These are phyloP conservation scores for Ascaphus truei DNA, from an alignment of 2,113 vertebrate genomes.

Conservation along the genomic window DNA sequence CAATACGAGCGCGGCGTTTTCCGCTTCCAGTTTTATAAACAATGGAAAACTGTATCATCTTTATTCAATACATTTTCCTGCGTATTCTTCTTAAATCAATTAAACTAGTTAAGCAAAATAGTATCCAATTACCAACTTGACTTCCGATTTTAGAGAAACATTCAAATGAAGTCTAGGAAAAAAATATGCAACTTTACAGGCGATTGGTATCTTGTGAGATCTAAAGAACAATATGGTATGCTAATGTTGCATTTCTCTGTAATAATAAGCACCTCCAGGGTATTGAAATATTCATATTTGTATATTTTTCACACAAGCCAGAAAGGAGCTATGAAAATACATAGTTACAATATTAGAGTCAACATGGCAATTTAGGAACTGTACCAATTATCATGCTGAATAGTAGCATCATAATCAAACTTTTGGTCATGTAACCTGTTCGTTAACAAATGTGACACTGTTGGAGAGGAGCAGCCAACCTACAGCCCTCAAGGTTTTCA, in stretches of 20 bases:
- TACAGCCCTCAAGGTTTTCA: no score
- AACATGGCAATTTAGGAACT: neutral
- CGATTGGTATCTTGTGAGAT: neutral
- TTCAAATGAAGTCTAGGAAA: neutral
- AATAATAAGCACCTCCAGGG: slow-evolving; percentile 7
- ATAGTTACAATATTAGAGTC: neutral
- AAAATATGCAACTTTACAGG: neutral
- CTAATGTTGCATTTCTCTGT: slow-evolving; percentile 11
- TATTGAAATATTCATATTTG: slow-evolving; percentile 24
- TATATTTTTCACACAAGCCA: neutral
- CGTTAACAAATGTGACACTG: no score
- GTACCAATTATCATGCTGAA: slow-evolving; percentile 12
- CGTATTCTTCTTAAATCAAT: neutral
- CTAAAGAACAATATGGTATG: slow-evolving; percentile 18
- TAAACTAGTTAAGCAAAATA: neutral
- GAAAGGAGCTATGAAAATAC: neutral
- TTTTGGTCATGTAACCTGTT: no score
- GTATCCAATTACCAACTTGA: neutral
- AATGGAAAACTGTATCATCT: no score
- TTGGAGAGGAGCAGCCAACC: no score
- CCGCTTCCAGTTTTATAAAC: no score
- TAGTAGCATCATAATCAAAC: neutral
- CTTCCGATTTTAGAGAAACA: neutral
- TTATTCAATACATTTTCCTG: no score
- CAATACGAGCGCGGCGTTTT: no score